Evolutionary conservation across 1,140 invertebrate species (phyloP), one percentile per base, ranked within the genome.

Genomic region (Pseudomyrmex pallidus): DNA sequence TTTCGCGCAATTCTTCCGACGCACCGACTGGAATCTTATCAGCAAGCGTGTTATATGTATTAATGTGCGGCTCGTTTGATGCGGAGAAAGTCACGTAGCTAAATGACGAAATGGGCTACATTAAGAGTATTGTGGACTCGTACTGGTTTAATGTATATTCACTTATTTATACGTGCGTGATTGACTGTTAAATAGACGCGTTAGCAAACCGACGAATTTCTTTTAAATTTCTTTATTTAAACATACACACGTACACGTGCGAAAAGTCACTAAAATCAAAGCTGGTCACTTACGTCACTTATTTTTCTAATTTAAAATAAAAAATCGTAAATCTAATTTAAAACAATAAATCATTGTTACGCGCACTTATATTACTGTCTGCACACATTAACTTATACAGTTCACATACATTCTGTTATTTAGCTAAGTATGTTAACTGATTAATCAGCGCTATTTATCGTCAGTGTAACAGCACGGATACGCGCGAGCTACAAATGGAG

Each of bases 1-100:
- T 89, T 85, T 83, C 74, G 56, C 74, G 87, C 87, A 88, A 89
- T 89, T 83, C 66, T 83, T 88, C 85, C 84, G 77, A 89, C 78
- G 64, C 68, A 66, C 52, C 52, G 82, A 63, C 73, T 59, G 54
- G 70, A 82, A 82, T 80, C 57, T 72, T 87, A 73, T 67, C 74
- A 35, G 67, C 56, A 68, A 56, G 52, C 67, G 46, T 77, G 63
- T 48, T 74, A 48, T 56, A 66, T 22, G 66, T 66, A 82, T 85
- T 68, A 72, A 66, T 74, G 44, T 46, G 70, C 61, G 63, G 52
- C 83, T 80, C 77, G 83, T 78, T 78, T 78, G 76, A 57, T 84
- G n/a, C 48, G 12, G 3, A 74, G 52, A 85, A 59, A 50, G 12
- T 12, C 73, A 73, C 25, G 59, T 7, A 15, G 8, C 44, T 9